Percentiles rank a stretch among this genome's conserved stretches.
phyloP scores from a whole-genome alignment of 2,797 vertebrate species.

The Acanthis flammea region DNA sequence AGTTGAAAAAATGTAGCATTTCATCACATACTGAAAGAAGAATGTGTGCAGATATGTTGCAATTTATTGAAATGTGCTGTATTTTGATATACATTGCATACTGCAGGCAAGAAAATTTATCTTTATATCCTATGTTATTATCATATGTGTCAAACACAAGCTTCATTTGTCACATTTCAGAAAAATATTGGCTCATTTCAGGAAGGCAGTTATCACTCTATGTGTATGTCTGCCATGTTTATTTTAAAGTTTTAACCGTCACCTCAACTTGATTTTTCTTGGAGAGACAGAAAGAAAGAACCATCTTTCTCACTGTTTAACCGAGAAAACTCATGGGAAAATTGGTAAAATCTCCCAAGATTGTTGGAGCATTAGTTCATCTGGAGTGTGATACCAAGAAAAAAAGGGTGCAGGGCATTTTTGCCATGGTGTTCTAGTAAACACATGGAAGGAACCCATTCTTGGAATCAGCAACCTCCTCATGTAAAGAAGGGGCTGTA shows the following conservation, averaged over 20 bases:
- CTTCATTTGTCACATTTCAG: not conserved
- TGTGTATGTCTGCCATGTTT: not conserved
- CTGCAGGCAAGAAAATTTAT: not conserved
- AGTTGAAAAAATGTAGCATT: not conserved
- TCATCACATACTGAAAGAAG: not conserved
- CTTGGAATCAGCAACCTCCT: not conserved
- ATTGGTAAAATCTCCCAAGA: not conserved
- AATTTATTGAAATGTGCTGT: not conserved
- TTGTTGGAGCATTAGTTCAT: not conserved
- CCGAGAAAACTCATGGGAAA: not conserved
- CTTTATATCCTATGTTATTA: slow-evolving; percentile 3
- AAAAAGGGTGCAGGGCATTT: not conserved
- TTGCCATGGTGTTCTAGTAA: not conserved
- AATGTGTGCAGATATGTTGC: not conserved
- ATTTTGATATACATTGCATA: not conserved
- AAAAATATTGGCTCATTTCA: not conserved
- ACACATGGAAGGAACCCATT: not conserved
- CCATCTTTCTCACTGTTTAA: not conserved
- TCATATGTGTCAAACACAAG: not conserved
- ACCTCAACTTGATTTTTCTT: not conserved
- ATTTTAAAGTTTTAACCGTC: not conserved
- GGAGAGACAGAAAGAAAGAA: not conserved
- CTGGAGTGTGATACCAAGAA: rapidly evolving
- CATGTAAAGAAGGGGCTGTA: not conserved
- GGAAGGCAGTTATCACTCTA: not conserved